Base-by-base conservation (phyloP, 2,888 invertebrate genomes). In the Hoplodrina blanda region DNA sequence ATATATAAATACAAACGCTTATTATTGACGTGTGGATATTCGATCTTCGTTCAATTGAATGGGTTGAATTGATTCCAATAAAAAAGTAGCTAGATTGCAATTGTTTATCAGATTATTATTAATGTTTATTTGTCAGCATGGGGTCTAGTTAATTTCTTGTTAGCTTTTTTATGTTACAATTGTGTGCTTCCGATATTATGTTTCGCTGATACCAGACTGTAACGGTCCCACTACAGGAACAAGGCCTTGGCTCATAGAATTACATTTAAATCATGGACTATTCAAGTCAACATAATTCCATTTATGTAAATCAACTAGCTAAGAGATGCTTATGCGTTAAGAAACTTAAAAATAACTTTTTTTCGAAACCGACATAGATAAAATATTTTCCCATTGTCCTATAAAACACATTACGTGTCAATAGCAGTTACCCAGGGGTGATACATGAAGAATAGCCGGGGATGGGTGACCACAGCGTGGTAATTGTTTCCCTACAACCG, bases 401-500 rank as follows among this genome's bases (percentile, higher is more conserved):
- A 6, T 44, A 17, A 13, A 69, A 54, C 56, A 67, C 63, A 67
- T 62, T 25, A 61, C 15, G 15, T 60, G 60, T 68, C 61, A 72
- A 62, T 67, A 62, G 17, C 50, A n/a, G 17, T 57, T 33, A 66
- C 68, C 66, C 60, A 46, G 64, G 62, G 70, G 67, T 60, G 71
- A 63, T 69, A 67, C 71, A 75, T 76, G 84, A 78, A 64, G 71
- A 69, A 85, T 79, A 52, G 52, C 67, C 64, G 68, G 70, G 68
- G 59, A 73, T 56, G 41, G 76, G 74, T 72, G 81, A 80, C 74
- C 77, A 72, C 68, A 56, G 76, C 61, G 68, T 63, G 66, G 91
- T 93, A 93, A 94, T 94, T 94, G 93, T 94, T 94, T 94, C 89
- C 89, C 84, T 78, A 81, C 83, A 82, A 85, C 84, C 83, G 84